phyloP scores from a whole-genome alignment of 2,888 invertebrate species.

The Myopa testacea region DNA sequence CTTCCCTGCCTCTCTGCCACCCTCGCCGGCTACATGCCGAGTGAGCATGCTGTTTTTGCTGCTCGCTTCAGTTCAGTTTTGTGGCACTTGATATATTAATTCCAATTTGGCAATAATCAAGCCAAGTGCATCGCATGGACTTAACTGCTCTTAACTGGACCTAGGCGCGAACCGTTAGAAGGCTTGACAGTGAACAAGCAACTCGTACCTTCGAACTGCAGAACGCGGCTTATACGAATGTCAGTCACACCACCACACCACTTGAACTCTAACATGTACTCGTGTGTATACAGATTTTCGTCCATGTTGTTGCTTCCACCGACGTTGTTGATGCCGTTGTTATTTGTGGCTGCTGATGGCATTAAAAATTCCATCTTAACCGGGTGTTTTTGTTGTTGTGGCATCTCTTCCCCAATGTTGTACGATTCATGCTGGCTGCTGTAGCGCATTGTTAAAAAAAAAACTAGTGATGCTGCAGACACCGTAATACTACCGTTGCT shows the following conservation, averaged over 20 bases:
- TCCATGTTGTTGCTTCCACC: slow-evolving; percentile 16
- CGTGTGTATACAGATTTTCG: slow-evolving; percentile 2
- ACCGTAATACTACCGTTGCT: background rate
- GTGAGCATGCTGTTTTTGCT: background rate
- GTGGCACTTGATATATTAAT: slow-evolving; percentile 39
- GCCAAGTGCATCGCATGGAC: slow-evolving; percentile 40
- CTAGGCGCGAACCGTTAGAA: slow-evolving; percentile 1
- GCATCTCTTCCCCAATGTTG: background rate
- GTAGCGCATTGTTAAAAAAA: slow-evolving; percentile 18
- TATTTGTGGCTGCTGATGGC: slow-evolving; percentile 42
- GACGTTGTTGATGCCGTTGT: slow-evolving; percentile 37
- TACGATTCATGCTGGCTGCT: background rate
- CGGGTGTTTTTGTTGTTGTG: slow-evolving; percentile 2
- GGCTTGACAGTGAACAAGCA: background rate
- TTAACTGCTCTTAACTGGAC: background rate
- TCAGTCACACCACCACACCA: slow-evolving; percentile 28
- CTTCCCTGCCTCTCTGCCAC: background rate
- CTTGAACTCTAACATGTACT: slow-evolving; percentile 31
- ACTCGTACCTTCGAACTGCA: slow-evolving; percentile 2
- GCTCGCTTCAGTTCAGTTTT: slow-evolving; percentile 10
- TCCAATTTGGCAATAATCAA: slow-evolving; percentile 45
- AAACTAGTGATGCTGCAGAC: background rate
- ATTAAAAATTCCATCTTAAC: slow-evolving; percentile 24
- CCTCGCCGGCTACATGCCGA: background rate
- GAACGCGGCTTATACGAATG: background rate